A percentile compares a stretch with the other conserved stretches of the same genome.
Conservation (phyloP, 1,140 invertebrate genomes). For the Platorchestia sp. region DNA sequence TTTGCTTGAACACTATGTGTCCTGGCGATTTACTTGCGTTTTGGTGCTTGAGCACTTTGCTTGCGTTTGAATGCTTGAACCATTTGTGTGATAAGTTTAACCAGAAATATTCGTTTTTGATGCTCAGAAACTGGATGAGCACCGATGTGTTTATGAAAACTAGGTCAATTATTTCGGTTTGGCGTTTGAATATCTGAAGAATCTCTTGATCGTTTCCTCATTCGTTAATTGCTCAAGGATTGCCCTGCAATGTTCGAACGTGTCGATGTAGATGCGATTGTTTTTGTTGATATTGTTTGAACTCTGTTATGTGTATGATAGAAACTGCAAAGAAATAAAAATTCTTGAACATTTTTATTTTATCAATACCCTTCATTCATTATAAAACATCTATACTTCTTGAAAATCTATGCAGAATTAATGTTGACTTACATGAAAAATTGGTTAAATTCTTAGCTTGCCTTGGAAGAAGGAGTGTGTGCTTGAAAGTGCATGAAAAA, state of each 20-base stretch:
- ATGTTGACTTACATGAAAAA: too few species aligned
- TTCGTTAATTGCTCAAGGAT: neutral
- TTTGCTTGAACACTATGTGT: too few species aligned
- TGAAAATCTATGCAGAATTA: too few species aligned
- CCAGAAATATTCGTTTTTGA: neutral
- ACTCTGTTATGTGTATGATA: neutral
- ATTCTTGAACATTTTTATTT: neutral
- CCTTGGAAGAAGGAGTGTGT: too few species aligned
- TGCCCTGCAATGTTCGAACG: neutral
- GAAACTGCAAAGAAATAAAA: neutral
- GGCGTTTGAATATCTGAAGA: neutral
- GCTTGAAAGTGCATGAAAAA: too few species aligned
- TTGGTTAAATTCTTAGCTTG: too few species aligned
- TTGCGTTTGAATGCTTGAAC: neutral
- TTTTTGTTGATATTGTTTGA: conserved; percentile 42
- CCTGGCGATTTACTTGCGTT: too few species aligned
- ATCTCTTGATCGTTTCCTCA: neutral
- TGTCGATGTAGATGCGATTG: neutral
- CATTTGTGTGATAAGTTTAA: too few species aligned
- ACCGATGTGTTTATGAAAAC: neutral
- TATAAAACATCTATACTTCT: too few species aligned
- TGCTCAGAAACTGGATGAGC: neutral
- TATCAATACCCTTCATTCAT: neutral
- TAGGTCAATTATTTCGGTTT: neutral
- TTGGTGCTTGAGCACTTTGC: too few species aligned